A percentile compares a stretch with the other conserved stretches of the same genome.
phyloP scores from a whole-genome alignment of 53 echinoderm and acorn worm genomes.

The Pentamera pediparva region DNA sequence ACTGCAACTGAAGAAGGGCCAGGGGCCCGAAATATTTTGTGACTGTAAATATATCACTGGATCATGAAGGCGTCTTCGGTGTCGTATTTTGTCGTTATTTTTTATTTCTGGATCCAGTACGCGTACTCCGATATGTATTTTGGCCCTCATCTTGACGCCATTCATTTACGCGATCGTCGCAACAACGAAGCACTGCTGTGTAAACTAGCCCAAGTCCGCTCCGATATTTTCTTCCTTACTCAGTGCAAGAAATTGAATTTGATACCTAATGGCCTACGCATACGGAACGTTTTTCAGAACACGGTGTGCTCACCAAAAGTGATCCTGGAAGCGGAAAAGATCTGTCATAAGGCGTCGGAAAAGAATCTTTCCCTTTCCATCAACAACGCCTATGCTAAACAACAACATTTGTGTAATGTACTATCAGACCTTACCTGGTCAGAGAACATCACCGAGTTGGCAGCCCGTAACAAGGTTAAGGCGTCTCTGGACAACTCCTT shows the following conservation, averaged over 20 bases:
- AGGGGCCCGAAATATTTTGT: too few relatives aligned
- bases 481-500: not conserved
- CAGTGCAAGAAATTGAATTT: not conserved
- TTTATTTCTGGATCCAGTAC: too few relatives aligned
- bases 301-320: not conserved
- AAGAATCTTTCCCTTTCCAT: not conserved
- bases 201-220: not conserved
- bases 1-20: too few relatives aligned
- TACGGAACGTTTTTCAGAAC: not conserved
- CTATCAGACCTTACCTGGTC: not conserved
- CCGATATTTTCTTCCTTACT: not conserved
- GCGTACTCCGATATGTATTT: not conserved
- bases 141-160: not conserved
- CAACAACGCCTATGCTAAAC: not conserved
- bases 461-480: not conserved
- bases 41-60: too few relatives aligned
- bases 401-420: not conserved
- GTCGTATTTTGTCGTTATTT: too few relatives aligned
- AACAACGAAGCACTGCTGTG: not conserved
- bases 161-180: not conserved
- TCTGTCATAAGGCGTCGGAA: not conserved
- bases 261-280: not conserved
- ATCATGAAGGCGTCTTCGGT: too few relatives aligned
- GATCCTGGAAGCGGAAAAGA: not conserved
- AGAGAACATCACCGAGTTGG: not conserved